Evolutionary conservation across 2,797 vertebrate species (phyloP).

Genomic region (Scomberomorus guttatus): DNA sequence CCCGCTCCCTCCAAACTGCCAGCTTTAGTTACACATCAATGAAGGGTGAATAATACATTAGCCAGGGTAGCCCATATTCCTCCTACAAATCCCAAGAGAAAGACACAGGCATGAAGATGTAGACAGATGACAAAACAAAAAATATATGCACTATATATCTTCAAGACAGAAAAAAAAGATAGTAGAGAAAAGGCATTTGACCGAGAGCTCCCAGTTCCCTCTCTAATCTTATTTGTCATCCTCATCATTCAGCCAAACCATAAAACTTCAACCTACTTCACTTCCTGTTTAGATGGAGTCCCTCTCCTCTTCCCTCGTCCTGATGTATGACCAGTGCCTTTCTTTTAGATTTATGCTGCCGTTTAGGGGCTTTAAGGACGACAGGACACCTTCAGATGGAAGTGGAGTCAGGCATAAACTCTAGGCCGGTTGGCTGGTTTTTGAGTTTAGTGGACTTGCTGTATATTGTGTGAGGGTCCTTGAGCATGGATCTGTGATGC

Average conservation of each 20-base stretch:
- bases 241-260: conserved; percentile 32
- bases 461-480: conserved; percentile 44
- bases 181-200: conserved; percentile 11
- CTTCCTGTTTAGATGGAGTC: conserved; percentile 42
- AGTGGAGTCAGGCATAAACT: conserved; percentile 45
- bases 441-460: conserved; percentile 35
- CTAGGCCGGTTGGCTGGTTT: conserved; percentile 15
- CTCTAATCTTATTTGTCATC: conserved; percentile 27
- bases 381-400: conserved; percentile 49
- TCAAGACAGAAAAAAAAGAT: background rate
- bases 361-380: conserved; percentile 48
- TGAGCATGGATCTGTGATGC: conserved; percentile 50
- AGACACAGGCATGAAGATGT: conserved; percentile 22
- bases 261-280: conserved; percentile 32
- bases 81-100: conserved; percentile 60
- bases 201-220: background rate
- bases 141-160: conserved; percentile 31
- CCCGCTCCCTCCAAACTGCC: conserved; percentile 67
- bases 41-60: conserved; percentile 87
- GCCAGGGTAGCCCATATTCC: conserved; percentile 66
- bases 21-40: conserved; percentile 87
- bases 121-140: conserved; percentile 47
- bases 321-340: conserved; percentile 23
- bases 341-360: conserved; percentile 33
- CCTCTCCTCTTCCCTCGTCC: background rate